A percentile compares a stretch with the other conserved stretches of the same genome.
Conservation (phyloP, 2,797 vertebrate species). For the Alca torda region DNA sequence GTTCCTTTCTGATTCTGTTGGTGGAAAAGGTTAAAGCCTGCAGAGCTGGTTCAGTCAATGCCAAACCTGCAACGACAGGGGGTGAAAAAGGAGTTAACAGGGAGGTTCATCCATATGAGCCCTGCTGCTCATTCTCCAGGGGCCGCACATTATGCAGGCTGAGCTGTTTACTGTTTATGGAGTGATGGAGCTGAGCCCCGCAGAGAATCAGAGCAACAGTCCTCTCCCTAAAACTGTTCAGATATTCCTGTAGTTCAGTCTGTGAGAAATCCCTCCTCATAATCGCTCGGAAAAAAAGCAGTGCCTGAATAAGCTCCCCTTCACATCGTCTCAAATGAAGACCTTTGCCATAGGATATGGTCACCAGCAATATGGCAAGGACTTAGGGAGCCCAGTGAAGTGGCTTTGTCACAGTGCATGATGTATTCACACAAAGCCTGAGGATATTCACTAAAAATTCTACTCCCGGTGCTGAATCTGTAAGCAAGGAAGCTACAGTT, state of each 20-base stretch:
- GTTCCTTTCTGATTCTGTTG: slow-evolving; percentile 18
- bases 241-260: background rate
- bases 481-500: background rate
- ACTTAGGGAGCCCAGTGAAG: background rate
- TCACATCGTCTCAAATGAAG: background rate
- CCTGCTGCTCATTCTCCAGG: background rate
- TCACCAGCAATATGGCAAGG: background rate
- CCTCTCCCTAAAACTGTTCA: background rate
- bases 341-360: background rate
- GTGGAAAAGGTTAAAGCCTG: slow-evolving; percentile 52
- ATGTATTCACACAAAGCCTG: background rate
- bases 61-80: background rate
- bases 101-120: background rate
- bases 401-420: background rate
- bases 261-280: background rate
- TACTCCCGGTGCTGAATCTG: background rate
- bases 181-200: background rate
- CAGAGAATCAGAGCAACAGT: background rate
- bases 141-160: background rate
- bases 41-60: slow-evolving; percentile 12
- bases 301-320: background rate
- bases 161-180: background rate
- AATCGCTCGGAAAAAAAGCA: background rate
- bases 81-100: background rate
- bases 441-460: background rate